A percentile compares a stretch with the other conserved stretches of the same genome.
Conservation (phyloP, 1,140 invertebrate species). For the Zaprionus camerounensis region DNA sequence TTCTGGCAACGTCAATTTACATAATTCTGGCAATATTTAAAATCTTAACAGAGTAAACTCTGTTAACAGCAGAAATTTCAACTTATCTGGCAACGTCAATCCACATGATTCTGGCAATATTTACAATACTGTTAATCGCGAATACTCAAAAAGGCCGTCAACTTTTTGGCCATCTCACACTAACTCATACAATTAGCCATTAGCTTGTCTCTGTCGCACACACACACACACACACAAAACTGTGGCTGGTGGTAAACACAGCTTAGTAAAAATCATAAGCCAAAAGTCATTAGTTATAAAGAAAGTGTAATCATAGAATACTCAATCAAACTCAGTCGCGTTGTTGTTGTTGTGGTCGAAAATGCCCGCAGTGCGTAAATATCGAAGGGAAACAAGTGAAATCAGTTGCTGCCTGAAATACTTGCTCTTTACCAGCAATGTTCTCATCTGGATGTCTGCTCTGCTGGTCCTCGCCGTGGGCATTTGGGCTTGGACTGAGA, state of each 20-base stretch:
- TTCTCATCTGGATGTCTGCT: slow-evolving; percentile 97
- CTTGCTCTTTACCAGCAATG: slow-evolving; percentile 98
- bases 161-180: slow-evolving; percentile 19
- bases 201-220: slow-evolving; percentile 22
- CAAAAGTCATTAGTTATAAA: slow-evolving; percentile 33
- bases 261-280: slow-evolving; percentile 32
- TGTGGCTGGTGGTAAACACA: slow-evolving; percentile 50
- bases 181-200: slow-evolving; percentile 6
- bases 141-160: slow-evolving; percentile 27
- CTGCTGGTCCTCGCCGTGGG: slow-evolving; percentile 94
- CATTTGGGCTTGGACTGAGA: slow-evolving; percentile 98
- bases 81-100: slow-evolving; percentile 18
- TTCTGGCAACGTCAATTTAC: slow-evolving; percentile 20
- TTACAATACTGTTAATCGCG: slow-evolving; percentile 27
- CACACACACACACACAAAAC: slow-evolving; percentile 36
- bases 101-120: slow-evolving; percentile 10
- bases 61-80: background rate
- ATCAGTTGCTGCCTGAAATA: slow-evolving; percentile 99
- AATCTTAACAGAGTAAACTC: background rate
- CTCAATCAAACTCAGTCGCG: slow-evolving; percentile 21
- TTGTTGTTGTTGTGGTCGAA: slow-evolving; percentile 32
- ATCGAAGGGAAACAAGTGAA: slow-evolving; percentile 94
- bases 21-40: slow-evolving; percentile 19
- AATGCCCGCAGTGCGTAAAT: slow-evolving; percentile 87
- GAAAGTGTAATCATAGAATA: slow-evolving; percentile 32